phyloP scores from a whole-genome alignment of 2,888 invertebrate genomes.

The Macrophya alboannulata region DNA sequence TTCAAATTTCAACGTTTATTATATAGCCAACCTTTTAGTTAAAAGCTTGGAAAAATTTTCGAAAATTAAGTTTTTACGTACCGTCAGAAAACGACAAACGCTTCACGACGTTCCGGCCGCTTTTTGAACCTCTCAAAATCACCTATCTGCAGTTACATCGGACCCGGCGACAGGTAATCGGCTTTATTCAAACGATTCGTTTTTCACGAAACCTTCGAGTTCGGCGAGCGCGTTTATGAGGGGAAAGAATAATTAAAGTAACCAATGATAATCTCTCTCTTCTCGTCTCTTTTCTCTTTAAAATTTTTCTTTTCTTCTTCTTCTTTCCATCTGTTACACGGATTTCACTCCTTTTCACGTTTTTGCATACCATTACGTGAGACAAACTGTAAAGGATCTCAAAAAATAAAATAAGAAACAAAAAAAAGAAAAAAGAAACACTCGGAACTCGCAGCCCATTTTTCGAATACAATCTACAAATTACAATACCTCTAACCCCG shows the following conservation, averaged over 20 bases:
- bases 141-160: background rate
- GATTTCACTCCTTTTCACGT: background rate
- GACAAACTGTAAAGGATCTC: background rate
- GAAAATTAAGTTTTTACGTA: background rate
- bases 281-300: background rate
- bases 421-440: background rate
- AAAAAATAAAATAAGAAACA: background rate
- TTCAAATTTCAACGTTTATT: background rate
- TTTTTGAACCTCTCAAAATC: background rate
- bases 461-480: background rate
- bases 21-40: background rate
- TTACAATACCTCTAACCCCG: background rate
- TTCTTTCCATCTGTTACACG: background rate
- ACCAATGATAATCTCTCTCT: conserved; percentile 17
- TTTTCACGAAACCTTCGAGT: conserved; percentile 33
- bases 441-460: background rate
- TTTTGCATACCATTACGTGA: background rate
- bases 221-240: background rate
- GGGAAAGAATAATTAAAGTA: conserved; percentile 10
- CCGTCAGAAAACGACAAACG: background rate
- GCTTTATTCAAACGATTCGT: conserved; percentile 34
- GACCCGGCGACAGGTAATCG: conserved; percentile 18
- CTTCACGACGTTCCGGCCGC: background rate
- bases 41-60: background rate
- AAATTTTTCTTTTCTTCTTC: background rate